Evolutionary conservation across 1,140 invertebrate genomes (phyloP).

Genomic region (Zaprionus ghesquierei): DNA sequence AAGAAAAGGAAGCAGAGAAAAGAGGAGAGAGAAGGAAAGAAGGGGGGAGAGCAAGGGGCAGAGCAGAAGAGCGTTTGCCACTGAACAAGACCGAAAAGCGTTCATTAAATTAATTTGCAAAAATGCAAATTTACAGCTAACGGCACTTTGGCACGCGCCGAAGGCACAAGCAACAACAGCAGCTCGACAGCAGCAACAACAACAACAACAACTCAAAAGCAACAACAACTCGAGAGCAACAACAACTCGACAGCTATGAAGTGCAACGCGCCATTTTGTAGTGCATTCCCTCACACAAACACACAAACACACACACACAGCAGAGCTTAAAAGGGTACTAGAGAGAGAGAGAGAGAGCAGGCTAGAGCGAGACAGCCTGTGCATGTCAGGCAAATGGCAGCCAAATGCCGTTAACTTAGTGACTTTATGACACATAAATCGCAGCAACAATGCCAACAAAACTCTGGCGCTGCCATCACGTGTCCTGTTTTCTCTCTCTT

Average conservation of each 20-base stretch:
- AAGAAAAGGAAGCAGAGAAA: no score
- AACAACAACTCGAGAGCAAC: constrained; percentile 23
- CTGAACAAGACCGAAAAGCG: constrained; percentile 66
- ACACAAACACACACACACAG: not conserved
- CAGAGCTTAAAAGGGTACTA: not conserved
- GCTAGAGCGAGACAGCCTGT: constrained; percentile 22
- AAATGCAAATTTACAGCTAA: constrained; percentile 75
- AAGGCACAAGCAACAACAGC: constrained; percentile 24
- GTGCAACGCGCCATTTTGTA: constrained; percentile 45
- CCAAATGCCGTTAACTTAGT: constrained; percentile 78
- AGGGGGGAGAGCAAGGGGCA: not conserved
- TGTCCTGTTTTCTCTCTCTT: constrained; percentile 20
- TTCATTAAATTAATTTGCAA: constrained; percentile 81
- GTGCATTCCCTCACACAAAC: constrained; percentile 22
- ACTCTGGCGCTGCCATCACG: constrained; percentile 12
- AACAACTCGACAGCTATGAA: constrained; percentile 25
- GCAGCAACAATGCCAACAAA: constrained; percentile 47
- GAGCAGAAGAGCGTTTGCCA: constrained; percentile 43
- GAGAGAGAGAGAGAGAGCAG: not conserved
- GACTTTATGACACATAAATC: constrained; percentile 82
- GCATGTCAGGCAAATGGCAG: constrained; percentile 68
- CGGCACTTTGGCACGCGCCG: constrained; percentile 75
- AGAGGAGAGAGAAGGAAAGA: not conserved
- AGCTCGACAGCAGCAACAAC: constrained; percentile 13
- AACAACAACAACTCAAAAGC: not conserved